Base-by-base conservation (phyloP, 2,888 invertebrate species). In the Auanema freiburgensis region DNA sequence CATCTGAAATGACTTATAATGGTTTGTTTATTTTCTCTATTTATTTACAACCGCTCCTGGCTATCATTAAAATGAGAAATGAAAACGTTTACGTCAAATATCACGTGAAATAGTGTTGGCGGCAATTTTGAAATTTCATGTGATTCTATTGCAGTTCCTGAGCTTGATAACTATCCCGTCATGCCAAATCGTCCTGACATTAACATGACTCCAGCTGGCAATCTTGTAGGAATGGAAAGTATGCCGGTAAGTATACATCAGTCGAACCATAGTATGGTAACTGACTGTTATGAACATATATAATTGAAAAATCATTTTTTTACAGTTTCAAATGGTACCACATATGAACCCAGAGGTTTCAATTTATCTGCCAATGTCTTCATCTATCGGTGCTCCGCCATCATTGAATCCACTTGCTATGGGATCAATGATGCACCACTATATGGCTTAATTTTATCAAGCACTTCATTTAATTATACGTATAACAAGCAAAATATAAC, bases 201-300 rank as follows among this genome's bases (percentile, higher is more conserved):
- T 12, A 24, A 42, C 16, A 41, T 65, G 40, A 57, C 66, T n/a
- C 66, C 66, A 0, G 53, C 65, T 43, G 57, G 60, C 18, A 60
- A 56, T 33, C 55, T 65, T 59, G 55, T 65, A 11, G 66, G 66
- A 50, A 57, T 65, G 49, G 66, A 65, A 44, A n/a, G 23, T 11
- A 59, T 64, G 59, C 33, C 44, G 41, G 63, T 58, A 14, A 53
- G 58, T 57, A 11, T 16, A 16, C n/a, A 23, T 11, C 23, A 12
- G 16, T 46, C 3, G 21, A 5, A 21, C 4, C 21, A 5, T 46
- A 5, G 46, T 46, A 46, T 16, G 3, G 5, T 5, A 46, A 18
- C 21, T 5, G 46, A 21, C 16, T 46, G 4, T 46, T 46, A 21
- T 18, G n/a, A n/a, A 16, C 10, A 10, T 46, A 46, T 46, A 46